Percentiles rank a stretch among this genome's conserved stretches.
These are phyloP conservation scores for Rhamphomyia laevipes DNA, from an alignment of 2,888 invertebrate species.

Conservation along the genomic window DNA sequence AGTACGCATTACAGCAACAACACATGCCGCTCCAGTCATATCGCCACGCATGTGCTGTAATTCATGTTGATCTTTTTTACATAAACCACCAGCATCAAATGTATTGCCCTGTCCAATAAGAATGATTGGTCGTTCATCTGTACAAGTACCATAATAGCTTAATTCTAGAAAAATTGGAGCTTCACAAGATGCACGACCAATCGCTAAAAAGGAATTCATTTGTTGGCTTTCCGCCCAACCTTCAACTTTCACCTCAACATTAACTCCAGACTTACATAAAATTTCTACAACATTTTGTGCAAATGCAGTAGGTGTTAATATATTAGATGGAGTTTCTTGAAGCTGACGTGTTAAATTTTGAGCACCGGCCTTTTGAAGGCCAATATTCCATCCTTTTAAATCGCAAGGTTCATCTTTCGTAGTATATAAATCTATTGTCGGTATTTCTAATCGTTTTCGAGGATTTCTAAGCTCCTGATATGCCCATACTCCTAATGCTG, in stretches of 20 bases:
- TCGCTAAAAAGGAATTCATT: conserved; percentile 69
- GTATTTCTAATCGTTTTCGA: conserved; percentile 22
- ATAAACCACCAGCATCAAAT: conserved; percentile 63
- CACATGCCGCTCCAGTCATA: conserved; percentile 75
- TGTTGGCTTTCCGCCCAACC: conserved; percentile 67
- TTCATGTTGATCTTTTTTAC: conserved; percentile 44
- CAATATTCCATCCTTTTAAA: conserved; percentile 58
- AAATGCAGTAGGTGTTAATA: conserved; percentile 66
- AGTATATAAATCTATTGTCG: conserved; percentile 39
- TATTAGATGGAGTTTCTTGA: conserved; percentile 71
- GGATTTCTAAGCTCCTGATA: conserved; percentile 44
- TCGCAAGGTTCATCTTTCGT: conserved; percentile 53
- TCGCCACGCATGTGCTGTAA: conserved; percentile 65
- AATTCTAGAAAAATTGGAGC: conserved; percentile 70
- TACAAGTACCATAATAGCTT: conserved; percentile 53
- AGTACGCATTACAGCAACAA: conserved; percentile 55
- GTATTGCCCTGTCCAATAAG: conserved; percentile 59
- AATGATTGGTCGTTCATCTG: conserved; percentile 51
- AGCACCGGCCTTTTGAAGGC: conserved; percentile 58
- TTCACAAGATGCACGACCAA: conserved; percentile 64
- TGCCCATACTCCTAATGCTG: conserved; percentile 52
- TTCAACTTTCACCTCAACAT: conserved; percentile 31
- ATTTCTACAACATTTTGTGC: conserved; percentile 48
- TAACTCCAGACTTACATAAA: conserved; percentile 29
- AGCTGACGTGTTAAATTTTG: conserved; percentile 68